Evolutionary conservation across 2,888 invertebrate species (phyloP), one percentile per base, ranked within the genome.

Genomic region (Zygogramma bicolorata): DNA sequence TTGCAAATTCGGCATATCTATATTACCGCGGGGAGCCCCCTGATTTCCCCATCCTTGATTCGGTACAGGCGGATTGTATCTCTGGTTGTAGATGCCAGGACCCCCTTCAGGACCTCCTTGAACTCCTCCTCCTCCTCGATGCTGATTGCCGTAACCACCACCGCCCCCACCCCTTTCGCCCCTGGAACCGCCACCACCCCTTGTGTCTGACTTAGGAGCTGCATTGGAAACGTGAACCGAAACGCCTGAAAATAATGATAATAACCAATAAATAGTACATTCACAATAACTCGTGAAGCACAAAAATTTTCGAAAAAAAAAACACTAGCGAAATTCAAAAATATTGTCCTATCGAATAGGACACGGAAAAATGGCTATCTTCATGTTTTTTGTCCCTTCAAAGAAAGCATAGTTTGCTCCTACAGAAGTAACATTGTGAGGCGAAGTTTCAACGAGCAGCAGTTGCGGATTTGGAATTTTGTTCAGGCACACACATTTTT

Each of bases 161-260:
- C 77, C 79, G 77, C 79, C 79, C 18, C 69, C 69, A 18, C 60
- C 63, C 25, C 85, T 85, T 58, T 85, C 87, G 78, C 88, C 86
- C 62, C 90, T 90, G 75, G 88, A 89, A 63, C 88, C 83, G 61
- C 88, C 83, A 3, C 84, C 89, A 70, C 89, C 90, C 46, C 88
- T 86, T 27, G 88, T 87, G n/a, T 53, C 53, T 5, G 53, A 53
- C 87, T 96, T 96, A 40, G 96, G 96, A 75, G 95, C 95, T 65
- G 96, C 96, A 87, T 94, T 95, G 67, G 95, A 94, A 46, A 97
- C 95, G 82, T 95, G 95, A 57, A 95, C 94, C 73, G 95, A 95
- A 59, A 95, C 95, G 42, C 87, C 86, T 86, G 60, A 34, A 73
- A 60, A 27, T 10, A 15, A 65, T 22, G 22, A 49, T 10, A 6